phyloP scores from a whole-genome alignment of 2,797 vertebrate genomes.

The Erpetoichthys calabaricus region DNA sequence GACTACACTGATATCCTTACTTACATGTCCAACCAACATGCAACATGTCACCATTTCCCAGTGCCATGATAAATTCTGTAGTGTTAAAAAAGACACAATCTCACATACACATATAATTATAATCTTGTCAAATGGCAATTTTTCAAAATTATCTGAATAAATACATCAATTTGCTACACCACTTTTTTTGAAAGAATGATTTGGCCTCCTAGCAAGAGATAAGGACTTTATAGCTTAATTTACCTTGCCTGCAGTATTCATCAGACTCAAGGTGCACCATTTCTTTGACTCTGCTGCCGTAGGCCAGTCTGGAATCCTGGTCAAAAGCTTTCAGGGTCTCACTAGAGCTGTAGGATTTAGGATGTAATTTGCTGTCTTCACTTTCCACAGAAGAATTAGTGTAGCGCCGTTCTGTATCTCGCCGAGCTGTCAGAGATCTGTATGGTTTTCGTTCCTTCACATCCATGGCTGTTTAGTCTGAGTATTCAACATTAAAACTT shows the following conservation, averaged over 20 bases:
- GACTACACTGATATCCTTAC: too few relatives aligned
- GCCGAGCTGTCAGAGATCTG: constrained; percentile 83
- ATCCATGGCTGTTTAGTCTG: constrained; percentile 72
- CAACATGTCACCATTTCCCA: too few relatives aligned
- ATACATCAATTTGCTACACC: too few relatives aligned
- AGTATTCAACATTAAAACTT: constrained; percentile 54
- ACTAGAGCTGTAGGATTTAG: constrained; percentile 95
- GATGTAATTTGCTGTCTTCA: constrained; percentile 75
- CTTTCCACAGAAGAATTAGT: constrained; percentile 89
- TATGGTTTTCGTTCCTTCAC: constrained; percentile 93
- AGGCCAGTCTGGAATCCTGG: constrained; percentile 80
- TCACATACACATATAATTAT: too few relatives aligned
- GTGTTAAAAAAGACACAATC: too few relatives aligned
- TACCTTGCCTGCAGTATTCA: constrained; percentile 81
- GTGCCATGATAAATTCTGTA: too few relatives aligned
- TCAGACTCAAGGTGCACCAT: constrained; percentile 87
- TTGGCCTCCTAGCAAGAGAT: too few relatives aligned
- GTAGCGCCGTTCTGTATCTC: constrained; percentile 82
- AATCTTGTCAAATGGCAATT: too few relatives aligned
- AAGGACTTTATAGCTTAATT: constrained; percentile 12
- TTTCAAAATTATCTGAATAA: too few relatives aligned
- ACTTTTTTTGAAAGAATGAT: too few relatives aligned
- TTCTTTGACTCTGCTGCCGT: constrained; percentile 76
- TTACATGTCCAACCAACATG: too few relatives aligned
- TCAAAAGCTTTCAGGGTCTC: constrained; percentile 97